These are phyloP conservation scores for Iselma pallidipennis DNA, from an alignment of 2,888 invertebrate species.

Conservation along the genomic window DNA sequence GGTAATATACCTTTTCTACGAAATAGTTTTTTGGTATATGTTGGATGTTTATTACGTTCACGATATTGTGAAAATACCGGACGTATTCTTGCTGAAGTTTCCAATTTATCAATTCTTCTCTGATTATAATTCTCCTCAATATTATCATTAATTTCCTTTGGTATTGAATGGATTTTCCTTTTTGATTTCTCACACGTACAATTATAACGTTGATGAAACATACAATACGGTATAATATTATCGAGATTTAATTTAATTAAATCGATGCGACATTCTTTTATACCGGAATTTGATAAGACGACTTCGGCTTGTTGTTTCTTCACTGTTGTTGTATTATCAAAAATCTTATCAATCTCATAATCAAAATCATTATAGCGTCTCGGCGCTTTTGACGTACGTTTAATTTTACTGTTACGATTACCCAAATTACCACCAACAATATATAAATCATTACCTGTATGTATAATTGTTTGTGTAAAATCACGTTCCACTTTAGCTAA, in stretches of 20 bases:
- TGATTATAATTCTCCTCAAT: too few relatives aligned
- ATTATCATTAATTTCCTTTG: too few relatives aligned
- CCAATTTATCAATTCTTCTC: neutral
- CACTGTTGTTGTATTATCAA: constrained; percentile 14
- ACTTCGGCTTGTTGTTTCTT: constrained; percentile 9
- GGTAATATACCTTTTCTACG: neutral
- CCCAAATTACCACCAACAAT: constrained; percentile 62
- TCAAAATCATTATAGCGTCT: constrained; percentile 65
- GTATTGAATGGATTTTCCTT: too few relatives aligned
- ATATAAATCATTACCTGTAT: constrained; percentile 67
- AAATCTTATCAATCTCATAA: constrained; percentile 35
- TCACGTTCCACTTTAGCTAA: constrained; percentile 71
- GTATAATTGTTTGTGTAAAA: constrained; percentile 72
- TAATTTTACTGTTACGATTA: constrained; percentile 57
- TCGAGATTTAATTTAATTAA: constrained; percentile 29
- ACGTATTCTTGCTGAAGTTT: constrained; percentile 10
- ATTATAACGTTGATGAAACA: constrained; percentile 67
- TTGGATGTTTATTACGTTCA: constrained; percentile 13
- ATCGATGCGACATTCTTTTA: constrained; percentile 27
- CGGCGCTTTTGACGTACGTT: constrained; percentile 63
- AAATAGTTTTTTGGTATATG: constrained; percentile 5
- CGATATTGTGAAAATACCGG: constrained; percentile 6
- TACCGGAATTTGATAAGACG: constrained; percentile 10
- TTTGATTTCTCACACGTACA: constrained; percentile 61
- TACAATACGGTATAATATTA: constrained; percentile 66